These are phyloP conservation scores for Cydia amplana DNA, from an alignment of 1,140 invertebrate genomes.

Conservation along the genomic window DNA sequence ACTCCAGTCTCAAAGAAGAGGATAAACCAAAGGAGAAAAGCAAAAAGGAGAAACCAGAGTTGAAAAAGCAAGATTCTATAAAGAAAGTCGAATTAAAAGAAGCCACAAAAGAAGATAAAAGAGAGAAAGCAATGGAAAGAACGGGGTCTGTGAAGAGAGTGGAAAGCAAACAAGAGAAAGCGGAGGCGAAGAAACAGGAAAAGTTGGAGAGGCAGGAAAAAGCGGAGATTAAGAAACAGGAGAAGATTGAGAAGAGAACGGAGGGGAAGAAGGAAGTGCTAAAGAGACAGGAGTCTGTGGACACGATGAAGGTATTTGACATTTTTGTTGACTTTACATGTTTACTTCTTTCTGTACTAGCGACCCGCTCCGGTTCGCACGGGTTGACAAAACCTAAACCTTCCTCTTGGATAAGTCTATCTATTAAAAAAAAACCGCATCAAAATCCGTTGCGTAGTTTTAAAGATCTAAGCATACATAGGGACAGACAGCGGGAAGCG, in stretches of 20 bases:
- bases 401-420: too few relatives aligned
- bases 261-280: slow-evolving; percentile 61
- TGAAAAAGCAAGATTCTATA: slow-evolving; percentile 69
- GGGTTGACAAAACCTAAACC: too few relatives aligned
- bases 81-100: slow-evolving; percentile 51
- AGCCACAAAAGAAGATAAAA: slow-evolving; percentile 33
- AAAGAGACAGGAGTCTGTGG: slow-evolving; percentile 69
- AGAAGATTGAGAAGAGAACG: slow-evolving; percentile 65
- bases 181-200: slow-evolving; percentile 58
- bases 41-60: slow-evolving; percentile 58
- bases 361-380: too few relatives aligned
- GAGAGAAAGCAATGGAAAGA: slow-evolving; percentile 59
- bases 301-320: slow-evolving; percentile 58
- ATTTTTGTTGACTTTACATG: neutral
- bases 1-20: slow-evolving; percentile 69
- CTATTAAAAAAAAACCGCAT: too few relatives aligned
- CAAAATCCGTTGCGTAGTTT: too few relatives aligned
- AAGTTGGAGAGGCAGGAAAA: slow-evolving; percentile 45
- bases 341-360: too few relatives aligned
- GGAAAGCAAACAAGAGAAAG: slow-evolving; percentile 53
- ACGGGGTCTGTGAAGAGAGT: slow-evolving; percentile 61
- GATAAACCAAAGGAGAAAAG: slow-evolving; percentile 53
- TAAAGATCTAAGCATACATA: too few relatives aligned
- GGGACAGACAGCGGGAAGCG: too few relatives aligned
- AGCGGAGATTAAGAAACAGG: slow-evolving; percentile 56